phyloP scores from a whole-genome alignment of 2,888 invertebrate genomes.

The Dolichopus griseipennis region DNA sequence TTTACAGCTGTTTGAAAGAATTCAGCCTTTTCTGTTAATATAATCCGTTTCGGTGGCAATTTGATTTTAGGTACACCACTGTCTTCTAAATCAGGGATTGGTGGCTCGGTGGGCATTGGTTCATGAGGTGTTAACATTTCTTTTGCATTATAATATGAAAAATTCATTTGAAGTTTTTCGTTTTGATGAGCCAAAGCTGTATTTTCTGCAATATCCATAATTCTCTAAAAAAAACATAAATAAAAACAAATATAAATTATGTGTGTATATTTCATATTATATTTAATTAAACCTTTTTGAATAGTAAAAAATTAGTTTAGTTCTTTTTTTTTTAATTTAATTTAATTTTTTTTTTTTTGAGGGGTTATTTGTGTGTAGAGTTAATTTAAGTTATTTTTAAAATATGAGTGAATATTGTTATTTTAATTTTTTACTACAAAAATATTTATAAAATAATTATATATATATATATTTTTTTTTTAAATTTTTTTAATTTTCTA shows the following conservation, averaged over 20 bases:
- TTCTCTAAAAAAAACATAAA: constrained; percentile 48
- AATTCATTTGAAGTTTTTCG: constrained; percentile 50
- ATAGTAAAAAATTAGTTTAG: no score
- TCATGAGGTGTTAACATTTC: constrained; percentile 54
- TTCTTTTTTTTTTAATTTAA: no score
- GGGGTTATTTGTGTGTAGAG: no score
- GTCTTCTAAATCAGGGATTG: constrained; percentile 45
- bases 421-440: no score
- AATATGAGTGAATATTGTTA: no score
- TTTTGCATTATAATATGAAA: constrained; percentile 62
- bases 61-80: constrained; percentile 50
- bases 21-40: constrained; percentile 59
- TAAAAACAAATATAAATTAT: background rate
- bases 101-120: constrained; percentile 47
- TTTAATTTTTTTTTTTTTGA: no score
- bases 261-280: no score
- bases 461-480: no score
- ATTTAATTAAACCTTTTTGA: no score
- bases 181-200: constrained; percentile 58
- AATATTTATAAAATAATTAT: no score
- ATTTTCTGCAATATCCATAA: constrained; percentile 81
- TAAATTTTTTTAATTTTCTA: no score
- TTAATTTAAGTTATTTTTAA: no score
- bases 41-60: constrained; percentile 53
- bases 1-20: constrained; percentile 73